Evolutionary conservation across 2,888 invertebrate genomes (phyloP).

Genomic region (Drosophila buzzatii): DNA sequence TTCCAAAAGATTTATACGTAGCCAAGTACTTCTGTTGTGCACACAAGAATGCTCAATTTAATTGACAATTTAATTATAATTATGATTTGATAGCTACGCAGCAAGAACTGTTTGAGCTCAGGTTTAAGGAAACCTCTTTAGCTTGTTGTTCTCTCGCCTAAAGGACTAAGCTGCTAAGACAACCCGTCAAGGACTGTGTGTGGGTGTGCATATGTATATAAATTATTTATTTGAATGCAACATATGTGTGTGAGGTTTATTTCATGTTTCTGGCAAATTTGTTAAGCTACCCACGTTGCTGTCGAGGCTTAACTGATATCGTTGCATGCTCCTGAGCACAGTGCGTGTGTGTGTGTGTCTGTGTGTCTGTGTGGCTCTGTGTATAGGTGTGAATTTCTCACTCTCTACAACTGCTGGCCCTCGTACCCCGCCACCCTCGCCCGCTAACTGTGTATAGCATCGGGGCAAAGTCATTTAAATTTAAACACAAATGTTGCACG

Average conservation of each 20-base stretch:
- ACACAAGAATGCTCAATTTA: neutral
- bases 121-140: too few relatives aligned
- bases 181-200: neutral
- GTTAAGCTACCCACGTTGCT: constrained; percentile 44
- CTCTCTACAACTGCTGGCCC: constrained; percentile 10
- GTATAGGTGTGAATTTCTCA: constrained; percentile 29
- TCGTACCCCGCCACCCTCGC: neutral
- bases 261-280: constrained; percentile 35
- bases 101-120: too few relatives aligned
- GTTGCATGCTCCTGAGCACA: constrained; percentile 40
- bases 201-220: neutral
- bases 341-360: neutral
- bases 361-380: constrained; percentile 6
- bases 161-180: neutral
- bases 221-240: neutral
- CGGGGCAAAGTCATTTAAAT: constrained; percentile 68
- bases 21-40: neutral
- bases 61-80: neutral
- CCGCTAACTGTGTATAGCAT: constrained; percentile 15
- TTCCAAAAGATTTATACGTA: neutral
- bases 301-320: constrained; percentile 38
- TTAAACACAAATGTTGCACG: constrained; percentile 81
- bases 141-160: neutral
- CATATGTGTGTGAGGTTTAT: neutral
- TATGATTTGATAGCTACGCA: neutral